phyloP scores from a whole-genome alignment of 2,113 vertebrate species.

The Hemiscyllium ocellatum region DNA sequence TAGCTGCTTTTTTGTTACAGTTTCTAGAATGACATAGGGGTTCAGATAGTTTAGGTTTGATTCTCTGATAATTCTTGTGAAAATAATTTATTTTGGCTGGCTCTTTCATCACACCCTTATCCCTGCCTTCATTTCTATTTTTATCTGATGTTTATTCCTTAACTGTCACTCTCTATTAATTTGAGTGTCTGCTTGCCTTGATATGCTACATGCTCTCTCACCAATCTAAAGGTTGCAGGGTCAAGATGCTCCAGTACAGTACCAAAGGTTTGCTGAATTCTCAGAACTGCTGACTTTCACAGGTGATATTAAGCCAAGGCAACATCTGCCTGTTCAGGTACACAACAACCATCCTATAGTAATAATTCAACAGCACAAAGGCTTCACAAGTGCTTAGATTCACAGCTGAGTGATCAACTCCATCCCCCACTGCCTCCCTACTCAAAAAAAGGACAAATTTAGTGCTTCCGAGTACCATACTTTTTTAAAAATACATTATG shows the following conservation, averaged over 20 bases:
- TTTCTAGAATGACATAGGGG: neutral
- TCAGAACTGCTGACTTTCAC: neutral
- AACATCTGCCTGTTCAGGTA: neutral
- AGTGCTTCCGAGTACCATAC: neutral
- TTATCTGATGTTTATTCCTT: neutral
- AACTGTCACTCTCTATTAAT: neutral
- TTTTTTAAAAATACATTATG: neutral
- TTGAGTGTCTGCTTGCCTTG: neutral
- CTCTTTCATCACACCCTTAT: neutral
- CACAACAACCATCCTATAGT: neutral
- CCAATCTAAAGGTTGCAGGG: neutral
- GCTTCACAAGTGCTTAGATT: neutral
- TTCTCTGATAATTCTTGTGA: neutral
- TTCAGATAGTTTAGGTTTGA: neutral
- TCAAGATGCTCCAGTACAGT: neutral
- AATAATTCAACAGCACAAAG: neutral
- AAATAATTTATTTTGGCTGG: neutral
- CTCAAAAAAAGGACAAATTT: neutral
- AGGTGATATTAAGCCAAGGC: neutral
- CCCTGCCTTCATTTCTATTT: neutral
- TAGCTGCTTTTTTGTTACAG: neutral
- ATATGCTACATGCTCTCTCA: neutral
- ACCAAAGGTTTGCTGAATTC: neutral
- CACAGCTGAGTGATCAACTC: no score
- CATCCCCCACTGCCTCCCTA: no score